Conservation (phyloP, 2,888 invertebrate genomes). For the Trichogramma dendrolimi region DNA sequence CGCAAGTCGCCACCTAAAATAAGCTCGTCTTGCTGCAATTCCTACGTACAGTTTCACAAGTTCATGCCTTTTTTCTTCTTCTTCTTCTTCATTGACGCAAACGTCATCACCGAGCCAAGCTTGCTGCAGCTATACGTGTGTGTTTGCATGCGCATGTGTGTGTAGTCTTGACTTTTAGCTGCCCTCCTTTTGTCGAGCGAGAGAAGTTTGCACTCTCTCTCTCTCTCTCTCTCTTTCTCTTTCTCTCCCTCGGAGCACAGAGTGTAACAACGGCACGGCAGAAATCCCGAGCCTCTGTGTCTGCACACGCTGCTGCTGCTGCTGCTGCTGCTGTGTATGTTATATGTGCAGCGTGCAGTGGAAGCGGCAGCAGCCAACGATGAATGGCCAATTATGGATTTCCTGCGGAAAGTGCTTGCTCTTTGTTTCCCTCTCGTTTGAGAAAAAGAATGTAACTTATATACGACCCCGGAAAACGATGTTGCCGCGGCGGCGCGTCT, state of each 20-base stretch:
- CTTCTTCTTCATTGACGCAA: neutral
- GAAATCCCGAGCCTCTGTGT: neutral
- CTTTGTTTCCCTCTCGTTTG: no score
- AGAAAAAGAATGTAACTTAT: no score
- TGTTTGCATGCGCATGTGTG: neutral
- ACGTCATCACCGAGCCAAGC: no score
- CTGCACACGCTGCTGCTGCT: neutral
- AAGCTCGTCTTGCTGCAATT: no score
- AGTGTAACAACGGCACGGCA: no score
- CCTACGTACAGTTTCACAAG: no score
- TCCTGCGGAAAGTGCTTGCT: neutral
- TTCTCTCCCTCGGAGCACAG: no score
- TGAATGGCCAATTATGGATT: constrained; percentile 20
- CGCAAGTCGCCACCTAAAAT: no score
- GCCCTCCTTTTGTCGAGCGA: neutral
- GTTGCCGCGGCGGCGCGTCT: no score
- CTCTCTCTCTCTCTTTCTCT: neutral
- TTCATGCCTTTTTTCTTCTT: neutral
- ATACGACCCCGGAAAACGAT: no score
- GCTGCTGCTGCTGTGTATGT: neutral
- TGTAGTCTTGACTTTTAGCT: constrained; percentile 3
- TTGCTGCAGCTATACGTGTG: no score
- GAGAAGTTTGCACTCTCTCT: neutral
- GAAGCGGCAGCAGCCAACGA: neutral
- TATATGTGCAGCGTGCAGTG: neutral